Conservation (phyloP, 2,113 vertebrate species). For the Pavo muticus region DNA sequence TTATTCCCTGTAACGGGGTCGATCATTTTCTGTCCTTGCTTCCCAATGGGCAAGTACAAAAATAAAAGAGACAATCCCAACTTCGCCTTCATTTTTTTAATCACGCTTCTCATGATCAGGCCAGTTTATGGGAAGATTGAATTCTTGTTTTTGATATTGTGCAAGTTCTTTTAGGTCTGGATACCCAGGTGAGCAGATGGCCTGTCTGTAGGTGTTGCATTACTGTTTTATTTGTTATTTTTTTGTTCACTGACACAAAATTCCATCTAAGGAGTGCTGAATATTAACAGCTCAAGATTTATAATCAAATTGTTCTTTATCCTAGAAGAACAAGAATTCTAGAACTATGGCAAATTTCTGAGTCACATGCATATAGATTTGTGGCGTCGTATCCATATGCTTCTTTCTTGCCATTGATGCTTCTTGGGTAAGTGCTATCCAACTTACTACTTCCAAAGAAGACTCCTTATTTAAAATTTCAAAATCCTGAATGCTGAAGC, state of each 20-base stretch:
- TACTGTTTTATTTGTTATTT: background rate
- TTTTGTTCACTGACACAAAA: background rate
- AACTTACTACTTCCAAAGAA: background rate
- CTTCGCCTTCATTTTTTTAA: background rate
- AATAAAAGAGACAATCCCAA: accelerated
- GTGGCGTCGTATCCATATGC: background rate
- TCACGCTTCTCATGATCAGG: background rate
- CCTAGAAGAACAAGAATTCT: background rate
- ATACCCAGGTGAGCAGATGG: background rate
- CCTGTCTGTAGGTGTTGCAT: background rate
- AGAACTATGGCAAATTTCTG: background rate
- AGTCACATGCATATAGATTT: background rate
- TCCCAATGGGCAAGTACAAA: background rate
- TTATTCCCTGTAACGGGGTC: background rate
- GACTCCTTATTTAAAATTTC: background rate
- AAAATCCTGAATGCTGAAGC: background rate
- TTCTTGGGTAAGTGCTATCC: background rate
- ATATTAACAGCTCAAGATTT: conserved; percentile 6
- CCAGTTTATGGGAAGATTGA: background rate
- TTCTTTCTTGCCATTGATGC: background rate
- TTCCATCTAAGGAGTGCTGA: background rate
- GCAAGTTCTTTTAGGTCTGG: background rate
- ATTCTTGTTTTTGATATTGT: background rate
- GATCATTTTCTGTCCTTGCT: background rate
- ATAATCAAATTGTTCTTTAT: conserved; percentile 23